phyloP scores from a whole-genome alignment of 1,140 invertebrate genomes.

The Neodiprion virginianus region DNA sequence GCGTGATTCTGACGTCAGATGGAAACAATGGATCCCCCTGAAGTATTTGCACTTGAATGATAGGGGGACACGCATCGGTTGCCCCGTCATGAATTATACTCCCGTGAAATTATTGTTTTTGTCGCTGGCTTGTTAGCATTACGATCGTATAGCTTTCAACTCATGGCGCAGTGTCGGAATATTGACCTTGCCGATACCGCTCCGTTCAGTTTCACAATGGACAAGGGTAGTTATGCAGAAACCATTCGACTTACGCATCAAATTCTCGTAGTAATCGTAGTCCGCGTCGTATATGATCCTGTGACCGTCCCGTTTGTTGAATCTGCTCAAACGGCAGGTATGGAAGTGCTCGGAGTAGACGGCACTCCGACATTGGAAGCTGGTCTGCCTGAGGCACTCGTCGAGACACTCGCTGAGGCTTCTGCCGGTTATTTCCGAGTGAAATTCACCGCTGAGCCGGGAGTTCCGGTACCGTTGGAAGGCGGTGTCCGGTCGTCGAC shows the following conservation, averaged over 20 bases:
- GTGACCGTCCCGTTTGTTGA: slow-evolving; percentile 87
- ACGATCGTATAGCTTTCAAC: neutral
- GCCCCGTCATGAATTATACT: neutral
- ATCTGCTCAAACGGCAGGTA: slow-evolving; percentile 83
- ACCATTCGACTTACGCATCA: slow-evolving; percentile 78
- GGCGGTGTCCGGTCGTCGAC: slow-evolving; percentile 82
- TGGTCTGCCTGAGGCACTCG: slow-evolving; percentile 85
- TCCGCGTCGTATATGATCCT: slow-evolving; percentile 87
- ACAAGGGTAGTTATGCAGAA: neutral
- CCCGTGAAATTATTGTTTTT: neutral
- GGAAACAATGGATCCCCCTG: neutral
- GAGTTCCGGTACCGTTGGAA: slow-evolving; percentile 89
- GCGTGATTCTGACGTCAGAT: neutral
- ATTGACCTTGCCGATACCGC: neutral
- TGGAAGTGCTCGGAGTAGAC: slow-evolving; percentile 86
- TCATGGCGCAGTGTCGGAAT: neutral
- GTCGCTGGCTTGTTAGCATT: neutral
- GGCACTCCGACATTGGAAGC: slow-evolving; percentile 86
- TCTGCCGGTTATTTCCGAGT: slow-evolving; percentile 86
- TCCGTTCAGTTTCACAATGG: too few relatives aligned
- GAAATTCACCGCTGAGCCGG: slow-evolving; percentile 83
- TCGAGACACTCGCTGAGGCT: slow-evolving; percentile 88
- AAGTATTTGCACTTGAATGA: slow-evolving; percentile 14
- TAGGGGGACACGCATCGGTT: slow-evolving; percentile 9
- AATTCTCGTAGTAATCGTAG: slow-evolving; percentile 91